Conservation (phyloP, 1,140 invertebrate species). For the Drosophila ironensis region DNA sequence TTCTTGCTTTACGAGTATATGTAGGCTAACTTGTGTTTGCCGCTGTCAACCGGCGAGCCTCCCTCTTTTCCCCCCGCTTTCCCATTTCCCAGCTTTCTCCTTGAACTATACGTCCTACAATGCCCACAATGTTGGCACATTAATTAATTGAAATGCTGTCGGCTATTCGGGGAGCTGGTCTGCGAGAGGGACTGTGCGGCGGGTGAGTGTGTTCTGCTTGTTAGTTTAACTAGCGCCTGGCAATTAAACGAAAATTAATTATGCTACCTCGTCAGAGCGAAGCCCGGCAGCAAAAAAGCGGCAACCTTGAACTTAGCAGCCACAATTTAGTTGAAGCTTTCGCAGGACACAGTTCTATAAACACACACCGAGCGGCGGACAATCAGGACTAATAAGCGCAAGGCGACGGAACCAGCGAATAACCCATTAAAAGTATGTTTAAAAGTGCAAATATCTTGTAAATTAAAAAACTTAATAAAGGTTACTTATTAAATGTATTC, state of each 20-base stretch:
- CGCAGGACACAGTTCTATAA: not conserved
- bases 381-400: not conserved
- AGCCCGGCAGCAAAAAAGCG: conserved; percentile 26
- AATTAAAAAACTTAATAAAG: too few species aligned
- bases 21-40: conserved; percentile 71
- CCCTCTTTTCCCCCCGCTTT: not conserved
- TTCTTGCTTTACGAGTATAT: conserved; percentile 75
- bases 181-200: not conserved
- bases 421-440: not conserved
- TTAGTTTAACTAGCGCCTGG: conserved; percentile 76
- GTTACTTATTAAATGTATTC: too few species aligned
- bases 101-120: not conserved
- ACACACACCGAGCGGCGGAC: too few species aligned
- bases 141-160: conserved; percentile 77
- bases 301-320: conserved; percentile 64
- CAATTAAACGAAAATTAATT: conserved; percentile 79
- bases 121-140: conserved; percentile 75
- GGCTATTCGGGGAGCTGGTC: conserved; percentile 20
- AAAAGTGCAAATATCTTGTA: too few species aligned
- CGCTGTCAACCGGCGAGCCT: conserved; percentile 51
- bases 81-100: not conserved
- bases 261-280: conserved; percentile 55
- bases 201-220: conserved; percentile 68
- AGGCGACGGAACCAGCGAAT: too few species aligned
- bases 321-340: conserved; percentile 24